A percentile compares a stretch with the other conserved stretches of the same genome.
Evolutionary conservation across 2,888 invertebrate genomes (phyloP).

Genomic region (Laothoe populi): DNA sequence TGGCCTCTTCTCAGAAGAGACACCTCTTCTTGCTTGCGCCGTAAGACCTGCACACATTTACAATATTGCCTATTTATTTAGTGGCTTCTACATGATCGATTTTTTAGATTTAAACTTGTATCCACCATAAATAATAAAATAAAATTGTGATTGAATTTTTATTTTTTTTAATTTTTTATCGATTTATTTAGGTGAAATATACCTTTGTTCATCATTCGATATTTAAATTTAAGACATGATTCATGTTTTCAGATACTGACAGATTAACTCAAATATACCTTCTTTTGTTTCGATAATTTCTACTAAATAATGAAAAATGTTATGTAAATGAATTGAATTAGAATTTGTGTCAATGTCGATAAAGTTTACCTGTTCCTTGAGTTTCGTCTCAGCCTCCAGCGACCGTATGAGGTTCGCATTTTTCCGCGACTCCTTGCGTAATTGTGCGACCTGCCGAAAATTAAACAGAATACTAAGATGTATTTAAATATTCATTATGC

Average conservation of each 20-base stretch:
- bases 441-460: conserved; percentile 88
- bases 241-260: too few species aligned
- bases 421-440: conserved; percentile 94
- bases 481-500: not conserved
- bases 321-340: not conserved
- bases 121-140: too few species aligned
- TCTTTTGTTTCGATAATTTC: not conserved
- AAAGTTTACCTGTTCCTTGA: conserved; percentile 89
- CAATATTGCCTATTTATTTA: too few species aligned
- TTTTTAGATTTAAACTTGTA: too few species aligned
- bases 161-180: too few species aligned
- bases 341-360: not conserved
- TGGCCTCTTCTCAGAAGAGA: conserved; percentile 89
- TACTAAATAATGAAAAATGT: not conserved
- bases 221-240: too few species aligned
- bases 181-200: too few species aligned
- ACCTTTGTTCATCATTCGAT: too few species aligned
- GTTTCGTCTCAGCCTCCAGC: conserved; percentile 93
- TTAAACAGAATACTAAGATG: too few species aligned
- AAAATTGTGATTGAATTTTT: too few species aligned
- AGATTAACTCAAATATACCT: not conserved
- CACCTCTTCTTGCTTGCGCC: conserved; percentile 96
- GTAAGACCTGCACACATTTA: conserved; percentile 83
- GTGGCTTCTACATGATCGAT: too few species aligned
- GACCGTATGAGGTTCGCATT: conserved; percentile 94